phyloP scores from a whole-genome alignment of 2,888 invertebrate species.

The Temnothorax ravouxi region DNA sequence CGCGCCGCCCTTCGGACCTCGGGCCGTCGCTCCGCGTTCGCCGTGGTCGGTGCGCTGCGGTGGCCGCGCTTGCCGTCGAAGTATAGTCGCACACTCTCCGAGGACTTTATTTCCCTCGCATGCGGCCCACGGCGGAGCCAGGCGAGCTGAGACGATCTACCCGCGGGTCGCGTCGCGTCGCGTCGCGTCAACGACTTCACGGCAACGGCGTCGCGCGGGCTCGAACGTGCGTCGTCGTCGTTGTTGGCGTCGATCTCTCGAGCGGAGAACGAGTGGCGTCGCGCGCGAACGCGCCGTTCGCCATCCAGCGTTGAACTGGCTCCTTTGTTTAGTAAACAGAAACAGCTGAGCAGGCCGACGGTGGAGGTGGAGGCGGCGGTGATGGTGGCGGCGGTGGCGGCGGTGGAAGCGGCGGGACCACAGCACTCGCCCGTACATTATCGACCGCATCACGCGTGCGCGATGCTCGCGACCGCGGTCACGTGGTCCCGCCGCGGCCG shows the following conservation, averaged over 20 bases:
- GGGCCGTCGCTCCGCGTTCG: conserved; percentile 15
- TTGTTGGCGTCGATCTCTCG: conserved; percentile 12
- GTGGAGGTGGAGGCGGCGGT: conserved; percentile 51
- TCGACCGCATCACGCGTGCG: conserved; percentile 63
- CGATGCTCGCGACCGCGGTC: conserved; percentile 30
- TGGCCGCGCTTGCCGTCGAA: background rate
- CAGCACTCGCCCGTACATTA: background rate
- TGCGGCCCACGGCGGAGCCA: background rate
- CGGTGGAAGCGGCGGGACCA: conserved; percentile 47
- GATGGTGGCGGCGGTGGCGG: conserved; percentile 46
- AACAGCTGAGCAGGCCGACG: conserved; percentile 83
- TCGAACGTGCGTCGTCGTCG: conserved; percentile 9
- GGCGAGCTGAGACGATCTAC: background rate
- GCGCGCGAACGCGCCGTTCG: conserved; percentile 73
- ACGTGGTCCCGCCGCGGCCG: conserved; percentile 46
- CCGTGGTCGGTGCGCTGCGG: background rate
- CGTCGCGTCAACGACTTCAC: conserved; percentile 5
- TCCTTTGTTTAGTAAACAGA: conserved; percentile 86
- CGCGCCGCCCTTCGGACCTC: conserved; percentile 43
- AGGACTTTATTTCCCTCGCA: conserved; percentile 15
- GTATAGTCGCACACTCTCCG: background rate
- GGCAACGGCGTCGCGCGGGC: conserved; percentile 23
- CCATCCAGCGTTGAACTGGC: conserved; percentile 80
- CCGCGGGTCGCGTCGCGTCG: background rate
- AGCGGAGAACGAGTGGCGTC: conserved; percentile 44